Conservation (phyloP, 1,140 invertebrate genomes). For the Musca vetustissima region DNA sequence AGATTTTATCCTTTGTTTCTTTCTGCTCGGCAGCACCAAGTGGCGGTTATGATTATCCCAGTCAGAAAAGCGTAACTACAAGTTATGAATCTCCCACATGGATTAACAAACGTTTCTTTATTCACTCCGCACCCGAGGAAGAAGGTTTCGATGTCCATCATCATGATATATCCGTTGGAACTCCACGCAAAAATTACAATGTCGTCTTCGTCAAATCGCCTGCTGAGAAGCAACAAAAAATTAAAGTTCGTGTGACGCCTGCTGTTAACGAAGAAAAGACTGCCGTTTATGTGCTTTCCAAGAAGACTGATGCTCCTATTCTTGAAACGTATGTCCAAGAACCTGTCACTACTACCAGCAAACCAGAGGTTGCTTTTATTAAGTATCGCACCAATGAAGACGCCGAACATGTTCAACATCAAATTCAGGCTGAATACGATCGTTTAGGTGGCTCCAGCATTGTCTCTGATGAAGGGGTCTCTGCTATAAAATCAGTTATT, state of each 20-base stretch:
- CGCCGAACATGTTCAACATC: slow-evolving; percentile 51
- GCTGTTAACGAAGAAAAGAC: slow-evolving; percentile 79
- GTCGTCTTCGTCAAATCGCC: slow-evolving; percentile 87
- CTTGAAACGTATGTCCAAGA: slow-evolving; percentile 46
- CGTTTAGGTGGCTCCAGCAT: slow-evolving; percentile 49
- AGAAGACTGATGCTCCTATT: slow-evolving; percentile 59
- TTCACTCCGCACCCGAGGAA: slow-evolving; percentile 53
- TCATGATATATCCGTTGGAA: slow-evolving; percentile 55
- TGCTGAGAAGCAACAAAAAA: slow-evolving; percentile 66
- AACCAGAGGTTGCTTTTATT: slow-evolving; percentile 77
- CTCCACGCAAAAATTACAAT: slow-evolving; percentile 79
- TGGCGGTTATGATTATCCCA: no score
- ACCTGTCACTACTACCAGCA: slow-evolving; percentile 62
- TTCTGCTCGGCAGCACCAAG: no score
- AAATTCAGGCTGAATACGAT: slow-evolving; percentile 54
- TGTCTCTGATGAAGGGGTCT: slow-evolving; percentile 50
- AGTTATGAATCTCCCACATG: no score
- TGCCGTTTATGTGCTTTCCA: slow-evolving; percentile 80
- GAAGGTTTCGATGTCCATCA: slow-evolving; percentile 46
- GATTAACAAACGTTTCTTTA: slow-evolving; percentile 42
- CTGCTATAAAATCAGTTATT: slow-evolving; percentile 50
- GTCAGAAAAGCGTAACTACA: no score
- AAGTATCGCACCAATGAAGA: slow-evolving; percentile 70
- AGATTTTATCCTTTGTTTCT: no score
- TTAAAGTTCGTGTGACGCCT: slow-evolving; percentile 61